Conservation (phyloP, 2,797 vertebrate species). For the Liparis tanakae region DNA sequence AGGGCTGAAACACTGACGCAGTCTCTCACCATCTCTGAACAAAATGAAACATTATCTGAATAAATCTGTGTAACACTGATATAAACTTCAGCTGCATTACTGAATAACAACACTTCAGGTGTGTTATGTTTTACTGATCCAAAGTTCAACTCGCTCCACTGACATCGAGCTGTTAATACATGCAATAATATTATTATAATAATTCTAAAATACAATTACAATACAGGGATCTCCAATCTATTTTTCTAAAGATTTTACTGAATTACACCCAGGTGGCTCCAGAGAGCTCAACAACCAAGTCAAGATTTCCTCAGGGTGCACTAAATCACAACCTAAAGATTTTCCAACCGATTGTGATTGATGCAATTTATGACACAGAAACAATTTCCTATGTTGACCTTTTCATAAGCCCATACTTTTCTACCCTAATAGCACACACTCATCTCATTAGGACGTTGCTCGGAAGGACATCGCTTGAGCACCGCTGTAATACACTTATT, state of each 20-base stretch:
- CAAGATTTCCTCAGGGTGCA: background rate
- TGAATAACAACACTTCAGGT: background rate
- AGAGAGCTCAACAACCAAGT: background rate
- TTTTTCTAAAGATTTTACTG: background rate
- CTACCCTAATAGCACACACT: background rate
- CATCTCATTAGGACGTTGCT: background rate
- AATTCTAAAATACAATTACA: background rate
- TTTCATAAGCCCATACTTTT: background rate
- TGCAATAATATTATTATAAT: background rate
- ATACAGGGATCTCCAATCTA: background rate
- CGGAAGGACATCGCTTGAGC: background rate
- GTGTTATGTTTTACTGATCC: background rate
- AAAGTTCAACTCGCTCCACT: background rate
- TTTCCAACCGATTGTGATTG: background rate
- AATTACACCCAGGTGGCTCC: background rate
- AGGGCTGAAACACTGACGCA: conserved; percentile 7
- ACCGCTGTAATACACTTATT: background rate
- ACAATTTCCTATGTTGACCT: background rate
- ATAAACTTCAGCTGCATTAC: background rate
- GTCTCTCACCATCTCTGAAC: background rate
- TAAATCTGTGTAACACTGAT: background rate
- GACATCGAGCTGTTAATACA: background rate
- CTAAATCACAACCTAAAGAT: background rate
- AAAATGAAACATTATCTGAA: background rate
- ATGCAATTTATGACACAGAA: background rate